These are phyloP conservation scores for Cataglyphis rosenhaueri DNA, from an alignment of 2,888 invertebrate genomes.

Conservation along the genomic window DNA sequence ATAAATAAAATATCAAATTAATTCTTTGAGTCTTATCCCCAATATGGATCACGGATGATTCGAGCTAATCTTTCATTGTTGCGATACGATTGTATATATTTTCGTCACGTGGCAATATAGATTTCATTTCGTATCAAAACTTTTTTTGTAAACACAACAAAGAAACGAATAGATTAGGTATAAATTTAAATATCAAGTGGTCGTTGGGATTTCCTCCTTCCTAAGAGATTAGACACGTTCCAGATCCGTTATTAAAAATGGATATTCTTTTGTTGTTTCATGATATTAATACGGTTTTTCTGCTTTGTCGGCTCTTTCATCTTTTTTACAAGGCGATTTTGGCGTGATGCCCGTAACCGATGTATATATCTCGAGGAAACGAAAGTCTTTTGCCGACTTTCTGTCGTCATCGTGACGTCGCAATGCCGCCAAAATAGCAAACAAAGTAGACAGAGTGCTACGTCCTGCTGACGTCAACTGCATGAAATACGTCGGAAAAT, in stretches of 20 bases:
- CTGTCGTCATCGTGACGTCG: conserved; percentile 30
- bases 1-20: background rate
- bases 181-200: conserved; percentile 10
- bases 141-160: background rate
- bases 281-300: conserved; percentile 52
- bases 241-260: conserved; percentile 43
- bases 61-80: background rate
- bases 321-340: conserved; percentile 40
- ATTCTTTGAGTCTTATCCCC: background rate
- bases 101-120: background rate
- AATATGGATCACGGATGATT: background rate
- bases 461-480: conserved; percentile 20
- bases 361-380: conserved; percentile 43
- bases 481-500: background rate
- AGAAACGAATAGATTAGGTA: background rate
- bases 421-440: conserved; percentile 56
- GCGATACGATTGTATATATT: conserved; percentile 1
- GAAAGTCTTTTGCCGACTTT: conserved; percentile 29
- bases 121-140: conserved; percentile 4
- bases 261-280: conserved; percentile 36
- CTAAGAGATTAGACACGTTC: background rate
- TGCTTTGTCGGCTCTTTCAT: conserved; percentile 8
- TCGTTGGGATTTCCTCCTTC: background rate
- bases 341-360: conserved; percentile 58
- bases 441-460: conserved; percentile 29